Conservation (phyloP, 2,888 invertebrate genomes). For the Plebejus argus region DNA sequence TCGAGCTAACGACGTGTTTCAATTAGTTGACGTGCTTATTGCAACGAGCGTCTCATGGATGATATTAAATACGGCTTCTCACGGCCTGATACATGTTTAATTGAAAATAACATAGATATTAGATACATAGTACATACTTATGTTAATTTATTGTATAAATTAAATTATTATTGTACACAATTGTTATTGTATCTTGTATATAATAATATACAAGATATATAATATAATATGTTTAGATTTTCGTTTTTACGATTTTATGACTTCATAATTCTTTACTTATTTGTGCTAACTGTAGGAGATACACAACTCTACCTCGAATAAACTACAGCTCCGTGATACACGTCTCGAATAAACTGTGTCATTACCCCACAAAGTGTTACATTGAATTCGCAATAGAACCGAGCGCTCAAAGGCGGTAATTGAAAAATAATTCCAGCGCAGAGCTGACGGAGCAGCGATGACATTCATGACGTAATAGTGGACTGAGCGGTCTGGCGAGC, state of each 20-base stretch:
- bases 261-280: too few species aligned
- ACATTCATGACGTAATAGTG: neutral
- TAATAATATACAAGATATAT: too few species aligned
- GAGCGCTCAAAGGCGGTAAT: conserved; percentile 15
- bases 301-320: too few species aligned
- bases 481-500: neutral
- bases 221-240: too few species aligned
- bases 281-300: neutral
- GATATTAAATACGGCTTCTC: neutral
- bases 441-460: neutral
- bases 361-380: neutral
- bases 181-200: too few species aligned
- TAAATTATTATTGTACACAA: too few species aligned
- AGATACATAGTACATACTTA: too few species aligned
- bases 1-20: neutral
- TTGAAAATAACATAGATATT: neutral
- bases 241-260: too few species aligned
- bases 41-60: neutral
- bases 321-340: neutral
- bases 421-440: conserved; percentile 11
- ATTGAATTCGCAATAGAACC: neutral
- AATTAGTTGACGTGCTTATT: neutral
- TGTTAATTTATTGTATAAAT: too few species aligned
- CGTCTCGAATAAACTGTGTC: conserved; percentile 1
- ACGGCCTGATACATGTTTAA: neutral